phyloP scores from a whole-genome alignment of 2,888 invertebrate species.

The Pammene aurita region DNA sequence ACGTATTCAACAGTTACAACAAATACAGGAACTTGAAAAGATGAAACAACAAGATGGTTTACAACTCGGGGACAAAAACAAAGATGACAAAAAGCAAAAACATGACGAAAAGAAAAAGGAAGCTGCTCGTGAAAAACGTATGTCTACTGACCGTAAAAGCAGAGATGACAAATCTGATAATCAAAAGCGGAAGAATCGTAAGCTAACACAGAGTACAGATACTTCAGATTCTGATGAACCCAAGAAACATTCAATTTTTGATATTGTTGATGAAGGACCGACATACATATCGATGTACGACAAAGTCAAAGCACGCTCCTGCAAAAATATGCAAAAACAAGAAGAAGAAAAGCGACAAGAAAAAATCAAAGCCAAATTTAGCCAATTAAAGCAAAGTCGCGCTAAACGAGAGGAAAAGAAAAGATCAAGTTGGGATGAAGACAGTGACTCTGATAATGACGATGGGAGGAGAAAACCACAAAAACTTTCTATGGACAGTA shows the following conservation, averaged over 20 bases:
- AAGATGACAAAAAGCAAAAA: slow-evolving; percentile 74
- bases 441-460: slow-evolving; percentile 87
- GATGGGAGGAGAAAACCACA: slow-evolving; percentile 62
- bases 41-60: slow-evolving; percentile 77
- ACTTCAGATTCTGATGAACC: slow-evolving; percentile 91
- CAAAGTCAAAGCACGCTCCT: slow-evolving; percentile 96
- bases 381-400: slow-evolving; percentile 92
- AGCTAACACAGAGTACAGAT: slow-evolving; percentile 83
- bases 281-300: slow-evolving; percentile 99
- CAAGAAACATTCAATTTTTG: slow-evolving; percentile 95
- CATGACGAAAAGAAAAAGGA: slow-evolving; percentile 78
- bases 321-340: slow-evolving; percentile 96
- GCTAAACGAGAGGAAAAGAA: slow-evolving; percentile 95
- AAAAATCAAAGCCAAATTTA: slow-evolving; percentile 95
- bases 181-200: slow-evolving; percentile 73
- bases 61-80: slow-evolving; percentile 73
- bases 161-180: slow-evolving; percentile 74
- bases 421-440: slow-evolving; percentile 94
- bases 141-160: slow-evolving; percentile 80
- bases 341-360: slow-evolving; percentile 93
- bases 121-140: slow-evolving; percentile 73
- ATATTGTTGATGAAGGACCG: slow-evolving; percentile 94
- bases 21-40: slow-evolving; percentile 79
- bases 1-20: slow-evolving; percentile 77
- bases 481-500: slow-evolving; percentile 78